Base-by-base conservation (phyloP, 2,888 invertebrate species). In the Ametastegia equiseti region DNA sequence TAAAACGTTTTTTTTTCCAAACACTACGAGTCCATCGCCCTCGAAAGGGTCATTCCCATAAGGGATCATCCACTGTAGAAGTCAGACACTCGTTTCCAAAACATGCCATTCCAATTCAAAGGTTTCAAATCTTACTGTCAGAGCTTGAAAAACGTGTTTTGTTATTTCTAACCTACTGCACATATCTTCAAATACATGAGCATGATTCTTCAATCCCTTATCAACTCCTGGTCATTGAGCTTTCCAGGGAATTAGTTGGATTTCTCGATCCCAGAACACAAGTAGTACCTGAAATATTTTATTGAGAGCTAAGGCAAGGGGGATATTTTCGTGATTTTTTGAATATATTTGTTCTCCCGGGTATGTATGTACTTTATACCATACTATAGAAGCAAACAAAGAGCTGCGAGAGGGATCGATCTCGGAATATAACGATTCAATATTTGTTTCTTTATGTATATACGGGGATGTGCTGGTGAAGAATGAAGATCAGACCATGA, bases 401-500 rank as follows among this genome's bases (percentile, higher is more conserved):
- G 23, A 27, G 47, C n/a, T n/a, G n/a, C 27, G 27, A 7, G 60
- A 60, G 27, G 60, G 7, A 60, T 27, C 27, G 60, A 60, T 60
- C 60, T 60, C 60, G 23, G 60, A 23, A 60, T 27, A 30, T 60
- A 60, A 60, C 27, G 30, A 60, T 23, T 60, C 60, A 60, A 60
- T 60, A 60, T 60, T 60, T 60, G 60, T 60, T 60, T 60, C 60
- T 23, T 30, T 23, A 60, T 60, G 23, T 60, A 60, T 60, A n/a
- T n/a, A n/a, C n/a, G 27, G 60, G 9, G 27, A 6, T 60, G 60
- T 60, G 60, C 60, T 6, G 60, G 23, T 27, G 6, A 15, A 60
- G 60, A 23, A 39, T 67, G 19, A 39, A 11, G 39, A 67, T 67
- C 19, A 5, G 33, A 39, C 7, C 9, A 15, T 42, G 42, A 4